These are phyloP conservation scores for Lepeophtheirus salmonis DNA, from an alignment of 1,140 invertebrate species.

Conservation along the genomic window DNA sequence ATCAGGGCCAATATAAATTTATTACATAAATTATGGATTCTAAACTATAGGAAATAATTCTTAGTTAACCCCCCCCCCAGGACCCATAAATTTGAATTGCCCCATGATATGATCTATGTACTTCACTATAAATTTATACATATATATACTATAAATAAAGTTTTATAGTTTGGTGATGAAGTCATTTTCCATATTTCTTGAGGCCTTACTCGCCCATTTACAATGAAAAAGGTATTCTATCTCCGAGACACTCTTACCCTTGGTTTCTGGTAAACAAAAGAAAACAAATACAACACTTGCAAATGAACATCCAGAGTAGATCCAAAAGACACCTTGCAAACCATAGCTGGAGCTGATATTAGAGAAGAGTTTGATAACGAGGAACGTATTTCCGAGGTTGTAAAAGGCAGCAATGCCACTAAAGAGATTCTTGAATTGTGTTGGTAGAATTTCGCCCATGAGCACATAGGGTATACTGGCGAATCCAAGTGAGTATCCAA, in stretches of 20 bases:
- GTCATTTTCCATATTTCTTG: too few relatives aligned
- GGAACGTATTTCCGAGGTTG: conserved; percentile 34
- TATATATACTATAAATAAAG: too few relatives aligned
- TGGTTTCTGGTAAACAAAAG: conserved; percentile 56
- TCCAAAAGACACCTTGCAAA: conserved; percentile 32
- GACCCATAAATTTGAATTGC: too few relatives aligned
- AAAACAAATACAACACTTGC: conserved; percentile 39
- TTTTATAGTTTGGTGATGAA: too few relatives aligned
- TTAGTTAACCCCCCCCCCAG: too few relatives aligned
- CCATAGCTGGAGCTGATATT: conserved; percentile 24
- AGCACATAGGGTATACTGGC: conserved; percentile 45
- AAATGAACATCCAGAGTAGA: conserved; percentile 37
- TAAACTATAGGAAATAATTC: too few relatives aligned
- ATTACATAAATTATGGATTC: too few relatives aligned
- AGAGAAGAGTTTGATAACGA: conserved; percentile 33
- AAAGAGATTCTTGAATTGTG: conserved; percentile 30
- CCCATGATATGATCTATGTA: too few relatives aligned
- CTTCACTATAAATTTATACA: too few relatives aligned
- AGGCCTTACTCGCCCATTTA: not conserved
- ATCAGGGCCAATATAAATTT: too few relatives aligned
- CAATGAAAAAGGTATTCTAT: conserved; percentile 35
- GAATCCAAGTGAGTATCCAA: conserved; percentile 31
- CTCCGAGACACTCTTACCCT: conserved; percentile 50
- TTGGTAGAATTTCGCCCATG: conserved; percentile 40
- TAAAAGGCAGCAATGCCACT: conserved; percentile 30